Evolutionary conservation across 1,140 invertebrate species (phyloP), one percentile per base, ranked within the genome.

Genomic region (Carposina sasakii): DNA sequence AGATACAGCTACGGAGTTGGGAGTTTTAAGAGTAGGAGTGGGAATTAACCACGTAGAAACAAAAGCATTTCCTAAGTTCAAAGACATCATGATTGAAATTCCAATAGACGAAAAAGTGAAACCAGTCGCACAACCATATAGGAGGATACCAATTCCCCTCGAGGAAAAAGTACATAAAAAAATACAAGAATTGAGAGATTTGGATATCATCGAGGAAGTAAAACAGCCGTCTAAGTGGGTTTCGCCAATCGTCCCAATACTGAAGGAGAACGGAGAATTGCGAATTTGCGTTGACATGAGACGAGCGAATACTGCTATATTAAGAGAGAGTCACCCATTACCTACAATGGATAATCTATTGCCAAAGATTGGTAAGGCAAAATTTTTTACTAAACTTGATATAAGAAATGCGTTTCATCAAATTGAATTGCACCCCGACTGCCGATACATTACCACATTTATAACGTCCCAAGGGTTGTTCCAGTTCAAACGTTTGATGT

Each of bases 281-380:
- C 42, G 67, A 5, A 50, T 76, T 17, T 70, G 66, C 39, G 30
- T 73, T 1, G 62, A 75, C 40, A 67, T 77, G 63, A 37, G 74
- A 6, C 10, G 50, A 33, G 68, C 62, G 2, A 77, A 76, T 51
- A 43, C 66, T 52, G 71, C 69, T 2, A 63, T 75, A 12, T 2
- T 30, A 46, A 33, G 62, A 28, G 54, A 66, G 48, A 53, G 67
- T 20, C 60, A 63, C 23, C 36, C 63, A 26, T 26, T 66, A 10
- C 63, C 66, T 20, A 65, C 59, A n/a, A 52, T 65, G 17, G 42
- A 56, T 9, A 15, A 24, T 13, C 39, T 69, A 6, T 31, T 69
- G 26, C 48, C 63, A 4, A 57, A 52, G 19, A 26, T 63, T 3
- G 36, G 48, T 33, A 54, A 52, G 28, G 52, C 57, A 21, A 57